Conservation (phyloP, 2,888 invertebrate species). For the Ypsolopha sequella region DNA sequence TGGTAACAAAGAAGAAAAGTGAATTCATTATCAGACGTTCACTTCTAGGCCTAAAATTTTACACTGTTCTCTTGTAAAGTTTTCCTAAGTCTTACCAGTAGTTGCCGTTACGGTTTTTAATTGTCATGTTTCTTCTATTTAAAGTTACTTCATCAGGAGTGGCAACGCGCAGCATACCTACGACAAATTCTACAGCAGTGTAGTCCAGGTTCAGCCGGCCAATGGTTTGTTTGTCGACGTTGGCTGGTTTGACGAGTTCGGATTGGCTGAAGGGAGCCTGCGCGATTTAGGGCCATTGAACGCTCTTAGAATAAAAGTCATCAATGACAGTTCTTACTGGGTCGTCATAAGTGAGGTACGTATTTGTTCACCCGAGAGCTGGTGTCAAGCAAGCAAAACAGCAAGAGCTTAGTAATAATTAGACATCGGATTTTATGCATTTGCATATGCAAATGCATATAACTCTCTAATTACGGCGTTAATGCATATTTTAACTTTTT, state of each 20-base stretch:
- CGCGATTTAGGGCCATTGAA: constrained; percentile 76
- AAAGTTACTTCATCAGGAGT: constrained; percentile 86
- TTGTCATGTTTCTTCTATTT: constrained; percentile 14
- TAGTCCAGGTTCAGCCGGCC: constrained; percentile 81
- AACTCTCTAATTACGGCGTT: too few species aligned
- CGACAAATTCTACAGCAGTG: constrained; percentile 89
- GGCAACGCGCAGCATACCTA: constrained; percentile 92
- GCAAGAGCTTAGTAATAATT: too few species aligned
- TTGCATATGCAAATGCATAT: too few species aligned
- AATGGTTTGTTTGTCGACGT: constrained; percentile 79
- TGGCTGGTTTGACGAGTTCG: constrained; percentile 83
- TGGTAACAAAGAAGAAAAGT: too few species aligned
- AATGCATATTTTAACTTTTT: too few species aligned
- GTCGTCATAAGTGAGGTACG: constrained; percentile 89
- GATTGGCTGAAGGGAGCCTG: constrained; percentile 85
- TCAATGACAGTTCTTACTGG: constrained; percentile 88
- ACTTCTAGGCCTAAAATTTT: too few species aligned
- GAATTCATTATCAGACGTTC: too few species aligned
- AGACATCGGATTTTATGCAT: too few species aligned
- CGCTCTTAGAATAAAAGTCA: constrained; percentile 82
- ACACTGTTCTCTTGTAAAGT: too few species aligned
- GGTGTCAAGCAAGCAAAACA: too few species aligned
- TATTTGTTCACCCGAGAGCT: too few species aligned
- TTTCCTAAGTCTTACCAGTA: too few species aligned
- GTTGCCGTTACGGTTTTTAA: background rate